Percentiles rank a stretch among this genome's conserved stretches.
Evolutionary conservation across 1,140 invertebrate species (phyloP).

Genomic region (Drosophila guanche): DNA sequence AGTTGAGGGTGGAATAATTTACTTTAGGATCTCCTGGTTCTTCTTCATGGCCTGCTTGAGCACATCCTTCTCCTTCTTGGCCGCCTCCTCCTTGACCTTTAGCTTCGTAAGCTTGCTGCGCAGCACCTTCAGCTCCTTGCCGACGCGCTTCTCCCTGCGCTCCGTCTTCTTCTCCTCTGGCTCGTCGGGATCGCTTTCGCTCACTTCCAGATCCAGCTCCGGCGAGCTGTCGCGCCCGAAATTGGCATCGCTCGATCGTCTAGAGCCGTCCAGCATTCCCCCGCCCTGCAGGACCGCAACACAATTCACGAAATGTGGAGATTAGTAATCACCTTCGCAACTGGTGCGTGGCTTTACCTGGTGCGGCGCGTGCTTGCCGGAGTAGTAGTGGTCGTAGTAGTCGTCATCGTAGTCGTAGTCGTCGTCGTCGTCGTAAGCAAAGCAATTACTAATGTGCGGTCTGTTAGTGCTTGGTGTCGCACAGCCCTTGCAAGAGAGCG

Average conservation of each 20-base stretch:
- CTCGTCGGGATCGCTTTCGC: conserved; percentile 88
- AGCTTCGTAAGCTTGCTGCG: conserved; percentile 90
- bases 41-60: conserved; percentile 92
- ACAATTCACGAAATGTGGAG: neutral
- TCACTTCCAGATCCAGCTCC: conserved; percentile 84
- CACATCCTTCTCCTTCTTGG: conserved; percentile 90
- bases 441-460: conserved; percentile 79
- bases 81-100: conserved; percentile 90
- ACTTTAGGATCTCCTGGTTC: conserved; percentile 89
- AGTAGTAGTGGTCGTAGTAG: conserved; percentile 57
- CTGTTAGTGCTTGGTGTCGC: conserved; percentile 73
- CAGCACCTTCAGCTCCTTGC: conserved; percentile 90
- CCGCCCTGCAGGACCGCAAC: conserved; percentile 61
- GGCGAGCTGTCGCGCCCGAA: conserved; percentile 79
- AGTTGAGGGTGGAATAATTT: conserved; percentile 1
- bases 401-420: conserved; percentile 54
- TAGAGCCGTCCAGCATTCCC: conserved; percentile 68
- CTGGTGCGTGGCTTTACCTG: conserved; percentile 54
- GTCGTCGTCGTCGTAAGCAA: conserved; percentile 78
- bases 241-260: conserved; percentile 73
- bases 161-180: conserved; percentile 88
- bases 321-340: conserved; percentile 5
- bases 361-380: conserved; percentile 39
- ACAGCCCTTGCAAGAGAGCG: conserved; percentile 72
- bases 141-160: conserved; percentile 85